Evolutionary conservation across 1,140 invertebrate species (phyloP).

Genomic region (Zaprionus camerounensis): DNA sequence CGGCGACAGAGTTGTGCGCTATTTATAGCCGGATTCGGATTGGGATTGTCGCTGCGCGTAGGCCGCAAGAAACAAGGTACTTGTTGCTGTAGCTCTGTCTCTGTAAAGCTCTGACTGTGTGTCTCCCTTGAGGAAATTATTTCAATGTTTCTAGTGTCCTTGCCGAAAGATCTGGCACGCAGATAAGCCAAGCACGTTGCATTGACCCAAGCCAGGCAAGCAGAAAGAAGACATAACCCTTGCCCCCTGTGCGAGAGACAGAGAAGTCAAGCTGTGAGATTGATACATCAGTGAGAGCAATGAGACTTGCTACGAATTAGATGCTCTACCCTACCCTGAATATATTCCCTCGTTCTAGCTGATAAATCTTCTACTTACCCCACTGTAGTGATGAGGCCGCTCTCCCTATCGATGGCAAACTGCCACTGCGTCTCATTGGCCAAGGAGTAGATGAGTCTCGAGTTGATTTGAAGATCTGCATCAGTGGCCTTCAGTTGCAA

Average conservation of each 20-base stretch:
- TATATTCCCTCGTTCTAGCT: background rate
- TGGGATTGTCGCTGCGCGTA: constrained; percentile 52
- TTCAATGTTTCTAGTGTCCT: constrained; percentile 55
- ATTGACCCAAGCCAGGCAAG: constrained; percentile 33
- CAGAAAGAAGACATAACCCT: background rate
- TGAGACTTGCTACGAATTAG: too few species aligned
- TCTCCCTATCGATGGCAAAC: constrained; percentile 96
- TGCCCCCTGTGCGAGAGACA: background rate
- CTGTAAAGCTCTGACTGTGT: constrained; percentile 24
- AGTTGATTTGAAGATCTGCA: constrained; percentile 94
- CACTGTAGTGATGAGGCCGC: constrained; percentile 95
- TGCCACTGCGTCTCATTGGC: constrained; percentile 95
- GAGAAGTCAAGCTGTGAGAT: background rate
- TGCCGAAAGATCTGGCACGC: constrained; percentile 40
- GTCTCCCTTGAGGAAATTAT: constrained; percentile 44
- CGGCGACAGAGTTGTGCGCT: constrained; percentile 10
- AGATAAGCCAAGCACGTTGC: constrained; percentile 42
- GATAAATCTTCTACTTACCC: constrained; percentile 88
- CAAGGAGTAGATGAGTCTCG: constrained; percentile 94
- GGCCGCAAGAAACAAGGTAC: constrained; percentile 35
- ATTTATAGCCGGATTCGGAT: constrained; percentile 38
- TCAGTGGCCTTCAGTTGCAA: constrained; percentile 94
- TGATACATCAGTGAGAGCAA: background rate
- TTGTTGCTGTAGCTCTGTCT: constrained; percentile 25
- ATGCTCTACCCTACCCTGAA: background rate